Percentiles rank a stretch among this genome's conserved stretches.
Evolutionary conservation across 1,140 invertebrate genomes (phyloP).

Genomic region (Parasteatoda tepidariorum): DNA sequence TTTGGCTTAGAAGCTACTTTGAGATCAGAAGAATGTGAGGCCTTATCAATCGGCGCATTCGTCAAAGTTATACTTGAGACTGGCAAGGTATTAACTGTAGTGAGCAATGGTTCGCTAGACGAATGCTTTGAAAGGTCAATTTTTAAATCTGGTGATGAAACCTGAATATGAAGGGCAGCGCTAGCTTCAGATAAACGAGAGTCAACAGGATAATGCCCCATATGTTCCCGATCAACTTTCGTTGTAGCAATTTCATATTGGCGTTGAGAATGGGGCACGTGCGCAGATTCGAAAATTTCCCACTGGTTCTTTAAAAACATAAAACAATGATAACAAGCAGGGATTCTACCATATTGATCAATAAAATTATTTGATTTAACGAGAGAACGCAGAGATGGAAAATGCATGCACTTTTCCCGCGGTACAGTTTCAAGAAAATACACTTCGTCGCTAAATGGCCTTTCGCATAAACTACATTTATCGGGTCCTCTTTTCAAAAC

Average conservation of each 20-base stretch:
- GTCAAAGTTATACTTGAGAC: conserved; percentile 27
- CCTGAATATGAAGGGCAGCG: conserved; percentile 68
- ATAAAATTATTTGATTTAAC: conserved; percentile 73
- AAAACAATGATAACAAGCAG: conserved; percentile 85
- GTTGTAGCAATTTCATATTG: conserved; percentile 64
- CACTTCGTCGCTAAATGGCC: conserved; percentile 20
- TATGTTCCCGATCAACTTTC: conserved; percentile 43
- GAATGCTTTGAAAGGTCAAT: conserved; percentile 28
- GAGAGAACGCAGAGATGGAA: conserved; percentile 83
- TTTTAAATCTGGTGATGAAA: conserved; percentile 58
- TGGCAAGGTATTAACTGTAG: conserved; percentile 59
- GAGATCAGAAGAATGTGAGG: background rate
- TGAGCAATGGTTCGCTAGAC: conserved; percentile 61
- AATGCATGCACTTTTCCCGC: conserved; percentile 74
- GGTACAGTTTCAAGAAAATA: conserved; percentile 44
- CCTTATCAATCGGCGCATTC: background rate
- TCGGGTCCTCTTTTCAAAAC: background rate
- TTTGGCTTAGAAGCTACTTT: background rate
- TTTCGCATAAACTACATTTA: conserved; percentile 45
- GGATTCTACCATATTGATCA: conserved; percentile 77
- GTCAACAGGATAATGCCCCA: conserved; percentile 71
- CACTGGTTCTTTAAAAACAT: conserved; percentile 86
- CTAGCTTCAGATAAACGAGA: conserved; percentile 75
- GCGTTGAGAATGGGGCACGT: conserved; percentile 83
- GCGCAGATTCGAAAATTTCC: conserved; percentile 86